phyloP scores from a whole-genome alignment of 23 tunicate genomes.

The Styela clava region DNA sequence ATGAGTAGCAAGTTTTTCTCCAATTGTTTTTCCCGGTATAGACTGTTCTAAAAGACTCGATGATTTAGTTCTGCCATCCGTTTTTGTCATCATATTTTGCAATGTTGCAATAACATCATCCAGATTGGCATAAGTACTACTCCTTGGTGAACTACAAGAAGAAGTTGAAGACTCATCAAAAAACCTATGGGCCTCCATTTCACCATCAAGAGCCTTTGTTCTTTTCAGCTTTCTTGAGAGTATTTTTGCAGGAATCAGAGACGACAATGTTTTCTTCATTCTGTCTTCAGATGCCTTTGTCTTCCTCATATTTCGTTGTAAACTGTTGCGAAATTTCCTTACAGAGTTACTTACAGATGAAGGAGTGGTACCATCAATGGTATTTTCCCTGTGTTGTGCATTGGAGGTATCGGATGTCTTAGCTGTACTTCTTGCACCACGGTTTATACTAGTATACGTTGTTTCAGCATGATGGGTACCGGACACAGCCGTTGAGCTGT shows the following conservation, averaged over 20 bases:
- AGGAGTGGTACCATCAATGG: neutral
- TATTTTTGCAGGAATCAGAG: constrained; percentile 1
- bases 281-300: neutral
- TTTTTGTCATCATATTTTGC: constrained; percentile 20
- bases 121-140: constrained; percentile 20
- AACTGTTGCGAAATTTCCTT: neutral
- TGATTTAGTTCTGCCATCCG: neutral
- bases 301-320: neutral
- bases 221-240: neutral
- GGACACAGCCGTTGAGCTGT: neutral
- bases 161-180: constrained; percentile 10
- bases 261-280: neutral
- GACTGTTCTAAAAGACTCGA: neutral
- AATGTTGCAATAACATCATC: constrained; percentile 25
- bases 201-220: neutral
- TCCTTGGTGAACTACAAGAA: neutral
- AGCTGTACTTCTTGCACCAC: neutral
- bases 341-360: constrained; percentile 1
- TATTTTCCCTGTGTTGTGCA: neutral
- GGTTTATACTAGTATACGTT: neutral
- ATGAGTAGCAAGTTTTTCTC: neutral
- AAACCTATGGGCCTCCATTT: neutral
- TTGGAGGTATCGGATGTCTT: neutral
- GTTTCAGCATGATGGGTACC: neutral
- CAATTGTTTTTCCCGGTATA: neutral